Evolutionary conservation across 1,140 invertebrate genomes (phyloP).

Genomic region (Saxidomus purpurata): DNA sequence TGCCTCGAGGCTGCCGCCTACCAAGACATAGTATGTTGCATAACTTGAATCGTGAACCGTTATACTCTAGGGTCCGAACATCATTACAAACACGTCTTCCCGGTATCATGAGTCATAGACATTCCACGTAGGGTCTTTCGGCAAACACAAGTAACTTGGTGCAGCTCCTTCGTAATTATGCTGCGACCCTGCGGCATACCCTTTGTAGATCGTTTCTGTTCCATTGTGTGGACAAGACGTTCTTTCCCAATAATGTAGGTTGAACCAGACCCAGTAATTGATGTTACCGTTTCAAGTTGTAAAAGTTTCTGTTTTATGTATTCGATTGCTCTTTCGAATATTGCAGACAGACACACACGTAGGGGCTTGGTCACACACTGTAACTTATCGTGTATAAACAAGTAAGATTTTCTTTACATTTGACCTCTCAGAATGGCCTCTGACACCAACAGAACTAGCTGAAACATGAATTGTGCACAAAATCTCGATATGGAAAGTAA

Average conservation of each 20-base stretch:
- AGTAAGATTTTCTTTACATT: no score
- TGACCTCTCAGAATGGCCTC: no score
- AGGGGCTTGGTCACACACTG: no score
- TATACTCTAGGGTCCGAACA: constrained; percentile 66
- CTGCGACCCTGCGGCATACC: not conserved
- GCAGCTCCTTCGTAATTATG: constrained; percentile 32
- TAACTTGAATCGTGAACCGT: constrained; percentile 21
- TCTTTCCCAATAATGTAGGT: constrained; percentile 19
- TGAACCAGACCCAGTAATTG: not conserved
- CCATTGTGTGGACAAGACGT: constrained; percentile 12
- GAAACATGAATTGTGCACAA: no score
- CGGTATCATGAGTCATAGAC: constrained; percentile 63
- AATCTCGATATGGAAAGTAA: no score
- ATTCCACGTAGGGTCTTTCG: constrained; percentile 28
- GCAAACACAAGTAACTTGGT: not conserved
- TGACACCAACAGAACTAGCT: no score
- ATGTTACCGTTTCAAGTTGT: not conserved
- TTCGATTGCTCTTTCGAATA: no score
- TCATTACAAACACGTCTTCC: constrained; percentile 49
- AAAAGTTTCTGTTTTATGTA: no score
- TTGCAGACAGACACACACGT: no score
- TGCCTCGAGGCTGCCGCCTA: constrained; percentile 62
- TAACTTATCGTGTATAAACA: no score
- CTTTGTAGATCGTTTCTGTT: constrained; percentile 22
- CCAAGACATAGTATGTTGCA: constrained; percentile 62